Conservation (phyloP, 1,140 invertebrate species). For the Tetragonula clypearis region DNA sequence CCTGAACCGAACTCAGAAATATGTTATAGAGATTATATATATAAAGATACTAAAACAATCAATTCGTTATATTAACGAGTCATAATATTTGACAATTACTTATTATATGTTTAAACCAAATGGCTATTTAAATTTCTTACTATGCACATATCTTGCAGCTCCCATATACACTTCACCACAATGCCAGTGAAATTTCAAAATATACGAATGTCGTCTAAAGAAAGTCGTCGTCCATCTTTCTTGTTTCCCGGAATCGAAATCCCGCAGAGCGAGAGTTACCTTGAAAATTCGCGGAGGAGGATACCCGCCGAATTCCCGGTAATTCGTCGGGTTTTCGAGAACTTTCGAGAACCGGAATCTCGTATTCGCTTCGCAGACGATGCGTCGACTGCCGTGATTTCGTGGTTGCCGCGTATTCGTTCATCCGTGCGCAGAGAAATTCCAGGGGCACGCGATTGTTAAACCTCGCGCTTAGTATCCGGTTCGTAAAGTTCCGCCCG, state of each 20-base stretch:
- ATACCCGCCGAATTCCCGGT: not conserved
- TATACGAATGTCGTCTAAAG: too few relatives aligned
- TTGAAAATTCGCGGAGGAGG: not conserved
- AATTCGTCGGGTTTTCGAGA: slow-evolving; percentile 38
- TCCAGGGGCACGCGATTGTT: slow-evolving; percentile 63
- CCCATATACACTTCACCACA: too few relatives aligned
- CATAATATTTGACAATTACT: too few relatives aligned
- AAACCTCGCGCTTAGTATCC: slow-evolving; percentile 51
- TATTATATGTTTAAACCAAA: too few relatives aligned
- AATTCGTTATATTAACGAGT: too few relatives aligned
- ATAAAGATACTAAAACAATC: too few relatives aligned
- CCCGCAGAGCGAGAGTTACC: not conserved
- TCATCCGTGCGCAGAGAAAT: slow-evolving; percentile 49
- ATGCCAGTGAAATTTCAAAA: too few relatives aligned
- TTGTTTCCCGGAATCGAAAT: not conserved
- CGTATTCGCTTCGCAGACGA: slow-evolving; percentile 49
- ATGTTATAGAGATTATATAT: too few relatives aligned
- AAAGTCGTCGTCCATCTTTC: not conserved
- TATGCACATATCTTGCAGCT: too few relatives aligned
- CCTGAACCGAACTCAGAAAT: too few relatives aligned
- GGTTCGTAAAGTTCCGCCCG: slow-evolving; percentile 57
- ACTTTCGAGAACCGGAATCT: slow-evolving; percentile 47
- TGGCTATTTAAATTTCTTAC: too few relatives aligned
- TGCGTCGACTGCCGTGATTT: slow-evolving; percentile 60
- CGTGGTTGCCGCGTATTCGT: slow-evolving; percentile 46